Conservation (phyloP, 2,888 invertebrate species). For the Listrodromus nycthemerus region DNA sequence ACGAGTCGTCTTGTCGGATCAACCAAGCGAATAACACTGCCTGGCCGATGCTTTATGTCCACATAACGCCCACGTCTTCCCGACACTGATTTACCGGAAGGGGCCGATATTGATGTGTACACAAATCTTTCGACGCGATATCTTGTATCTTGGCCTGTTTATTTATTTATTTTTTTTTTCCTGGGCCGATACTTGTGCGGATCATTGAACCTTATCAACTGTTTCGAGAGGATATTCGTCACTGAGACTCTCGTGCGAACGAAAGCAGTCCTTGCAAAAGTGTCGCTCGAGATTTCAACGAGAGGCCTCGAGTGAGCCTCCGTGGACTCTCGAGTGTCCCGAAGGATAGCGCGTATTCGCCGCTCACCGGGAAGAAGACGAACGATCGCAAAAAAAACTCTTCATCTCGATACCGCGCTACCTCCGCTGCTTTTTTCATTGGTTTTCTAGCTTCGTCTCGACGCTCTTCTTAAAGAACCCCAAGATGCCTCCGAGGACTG, state of each 20-base stretch:
- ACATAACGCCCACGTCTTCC: not conserved
- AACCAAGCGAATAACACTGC: conserved; percentile 24
- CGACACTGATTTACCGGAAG: conserved; percentile 68
- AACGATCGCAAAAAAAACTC: conserved; percentile 58
- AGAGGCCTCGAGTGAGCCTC: conserved; percentile 59
- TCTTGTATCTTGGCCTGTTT: not conserved
- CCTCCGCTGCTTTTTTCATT: conserved; percentile 24
- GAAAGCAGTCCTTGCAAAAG: conserved; percentile 60
- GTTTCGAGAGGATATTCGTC: conserved; percentile 47
- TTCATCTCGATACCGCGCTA: conserved; percentile 46
- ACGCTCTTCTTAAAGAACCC: conserved; percentile 59
- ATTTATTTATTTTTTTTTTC: conserved; percentile 54
- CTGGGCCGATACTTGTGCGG: conserved; percentile 26
- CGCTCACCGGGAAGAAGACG: conserved; percentile 62
- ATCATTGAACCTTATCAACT: conserved; percentile 44
- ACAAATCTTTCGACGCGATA: not conserved
- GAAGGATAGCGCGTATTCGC: conserved; percentile 54
- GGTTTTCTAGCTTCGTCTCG: conserved; percentile 52
- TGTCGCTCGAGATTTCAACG: conserved; percentile 65
- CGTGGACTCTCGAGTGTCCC: conserved; percentile 64
- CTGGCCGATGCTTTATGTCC: conserved; percentile 4
- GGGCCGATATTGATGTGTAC: conserved; percentile 58
- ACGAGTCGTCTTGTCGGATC: conserved; percentile 22
- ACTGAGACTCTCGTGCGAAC: conserved; percentile 61
- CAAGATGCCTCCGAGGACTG: conserved; percentile 55